Percentiles rank a stretch among this genome's conserved stretches.
These are phyloP conservation scores for Tenebrosternarchus preto DNA, from an alignment of 2,113 vertebrate genomes.

Conservation along the genomic window DNA sequence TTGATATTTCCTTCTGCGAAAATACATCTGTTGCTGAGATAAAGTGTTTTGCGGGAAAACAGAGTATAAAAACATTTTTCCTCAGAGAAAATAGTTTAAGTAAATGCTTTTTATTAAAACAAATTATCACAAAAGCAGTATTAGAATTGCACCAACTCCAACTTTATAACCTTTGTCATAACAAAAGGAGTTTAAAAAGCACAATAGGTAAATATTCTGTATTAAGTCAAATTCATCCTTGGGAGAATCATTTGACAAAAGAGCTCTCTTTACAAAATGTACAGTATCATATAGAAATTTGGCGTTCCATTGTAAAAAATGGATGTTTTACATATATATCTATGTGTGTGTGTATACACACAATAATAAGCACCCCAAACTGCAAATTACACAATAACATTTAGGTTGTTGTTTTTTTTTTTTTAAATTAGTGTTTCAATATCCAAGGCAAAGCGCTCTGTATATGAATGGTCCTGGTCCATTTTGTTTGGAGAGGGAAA, in stretches of 20 bases:
- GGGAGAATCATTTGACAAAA: slow-evolving; percentile 75
- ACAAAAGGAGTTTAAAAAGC: slow-evolving; percentile 83
- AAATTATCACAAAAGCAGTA: slow-evolving; percentile 86
- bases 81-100: slow-evolving; percentile 86
- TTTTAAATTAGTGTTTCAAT: slow-evolving; percentile 70
- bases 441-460: slow-evolving; percentile 77
- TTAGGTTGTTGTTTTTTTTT: slow-evolving; percentile 28
- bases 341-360: slow-evolving; percentile 70
- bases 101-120: slow-evolving; percentile 85
- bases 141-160: slow-evolving; percentile 86
- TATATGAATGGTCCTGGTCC: slow-evolving; percentile 81
- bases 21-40: slow-evolving; percentile 94
- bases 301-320: slow-evolving; percentile 72
- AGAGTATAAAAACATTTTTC: slow-evolving; percentile 68
- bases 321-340: slow-evolving; percentile 66
- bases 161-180: slow-evolving; percentile 78
- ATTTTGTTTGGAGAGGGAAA: slow-evolving; percentile 21
- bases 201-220: slow-evolving; percentile 68
- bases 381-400: slow-evolving; percentile 62
- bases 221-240: slow-evolving; percentile 72
- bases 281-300: slow-evolving; percentile 80
- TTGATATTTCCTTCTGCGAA: slow-evolving; percentile 92
- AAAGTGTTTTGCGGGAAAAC: slow-evolving; percentile 76
- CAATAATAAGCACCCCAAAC: slow-evolving; percentile 6
- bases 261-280: slow-evolving; percentile 85